Base-by-base conservation (phyloP, 2,797 vertebrate genomes). In the Malurus leucopterus region DNA sequence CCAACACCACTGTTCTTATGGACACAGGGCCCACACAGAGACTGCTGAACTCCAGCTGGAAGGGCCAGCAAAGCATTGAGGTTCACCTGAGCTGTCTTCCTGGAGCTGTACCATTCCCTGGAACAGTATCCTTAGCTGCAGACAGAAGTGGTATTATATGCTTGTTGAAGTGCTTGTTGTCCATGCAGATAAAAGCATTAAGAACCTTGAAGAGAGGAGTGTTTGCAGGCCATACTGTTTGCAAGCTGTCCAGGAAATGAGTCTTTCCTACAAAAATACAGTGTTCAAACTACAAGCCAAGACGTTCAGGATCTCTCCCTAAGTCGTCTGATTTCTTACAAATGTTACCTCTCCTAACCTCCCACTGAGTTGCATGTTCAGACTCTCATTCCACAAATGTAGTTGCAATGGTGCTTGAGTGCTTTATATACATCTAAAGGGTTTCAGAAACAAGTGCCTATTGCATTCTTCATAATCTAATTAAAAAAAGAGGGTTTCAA, bases 211-310 rank as follows among this genome's bases (percentile, higher is more conserved):
- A 64, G 40, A 61, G 16, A 61, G 7, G 46, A 77, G 9, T 30
- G 34, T 78, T 80, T 89, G 59, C 70, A 86, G 59, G 65, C 55
- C 78, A 79, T 80, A 78, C 67, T 85, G 79, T 81, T 90, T 78
- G 76, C 89, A 93, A 91, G 87, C 76, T 89, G 89, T 77, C 87
- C 93, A 93, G 87, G 87, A 94, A 94, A 94, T 81, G 10, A 93
- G 73, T 55, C 59, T 71, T 89, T 77, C 76, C 85, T 78, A 58
- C 23, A 3, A 67, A 67, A 89, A 90, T 36, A 7, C 20, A 72
- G 13, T 1, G 5, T 51, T 80, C 41, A 32, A 65, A 67, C 63
- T 49, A 63, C n/a, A 81, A 79, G 59, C 41, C 86, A 89, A 87
- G 65, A 91, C 36, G n/a, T 65, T 91, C 70, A 70, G 49, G 20